Evolutionary conservation across 2,113 vertebrate species (phyloP).

Genomic region (Amia ocellicauda): DNA sequence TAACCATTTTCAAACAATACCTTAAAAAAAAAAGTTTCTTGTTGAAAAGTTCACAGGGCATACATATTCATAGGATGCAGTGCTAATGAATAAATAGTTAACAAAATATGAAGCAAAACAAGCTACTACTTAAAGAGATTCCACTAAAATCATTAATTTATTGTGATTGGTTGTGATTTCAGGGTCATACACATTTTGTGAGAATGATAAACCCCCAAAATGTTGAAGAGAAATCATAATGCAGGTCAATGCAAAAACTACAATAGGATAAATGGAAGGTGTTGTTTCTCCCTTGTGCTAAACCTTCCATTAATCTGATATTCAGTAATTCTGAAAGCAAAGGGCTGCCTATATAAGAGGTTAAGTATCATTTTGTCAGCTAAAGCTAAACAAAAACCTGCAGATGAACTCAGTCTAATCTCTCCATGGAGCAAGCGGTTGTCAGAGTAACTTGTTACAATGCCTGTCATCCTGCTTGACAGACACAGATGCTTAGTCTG

Average conservation of each 20-base stretch:
- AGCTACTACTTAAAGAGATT: not conserved
- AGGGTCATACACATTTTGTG: not conserved
- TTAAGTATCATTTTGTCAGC: slow-evolving; percentile 70
- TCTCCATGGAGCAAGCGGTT: slow-evolving; percentile 62
- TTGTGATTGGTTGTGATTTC: not conserved
- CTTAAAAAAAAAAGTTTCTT: too few relatives aligned
- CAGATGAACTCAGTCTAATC: slow-evolving; percentile 68
- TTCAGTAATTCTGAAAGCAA: slow-evolving; percentile 55
- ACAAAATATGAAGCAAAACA: not conserved
- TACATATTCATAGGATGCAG: too few relatives aligned
- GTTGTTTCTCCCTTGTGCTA: slow-evolving; percentile 24
- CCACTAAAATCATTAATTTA: not conserved
- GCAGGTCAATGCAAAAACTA: not conserved
- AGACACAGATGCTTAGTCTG: slow-evolving; percentile 67
- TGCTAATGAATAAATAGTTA: not conserved
- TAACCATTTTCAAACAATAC: too few relatives aligned
- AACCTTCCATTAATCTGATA: slow-evolving; percentile 42
- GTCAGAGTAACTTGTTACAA: slow-evolving; percentile 79
- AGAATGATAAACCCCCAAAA: not conserved
- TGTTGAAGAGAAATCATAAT: not conserved
- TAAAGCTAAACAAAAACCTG: slow-evolving; percentile 64
- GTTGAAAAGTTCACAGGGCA: not conserved
- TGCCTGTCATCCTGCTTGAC: slow-evolving; percentile 68
- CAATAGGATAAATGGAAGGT: slow-evolving; percentile 1
- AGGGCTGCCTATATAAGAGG: slow-evolving; percentile 54